Evolutionary conservation across 2,113 vertebrate genomes (phyloP).

Genomic region (Setophaga kirtlandii): DNA sequence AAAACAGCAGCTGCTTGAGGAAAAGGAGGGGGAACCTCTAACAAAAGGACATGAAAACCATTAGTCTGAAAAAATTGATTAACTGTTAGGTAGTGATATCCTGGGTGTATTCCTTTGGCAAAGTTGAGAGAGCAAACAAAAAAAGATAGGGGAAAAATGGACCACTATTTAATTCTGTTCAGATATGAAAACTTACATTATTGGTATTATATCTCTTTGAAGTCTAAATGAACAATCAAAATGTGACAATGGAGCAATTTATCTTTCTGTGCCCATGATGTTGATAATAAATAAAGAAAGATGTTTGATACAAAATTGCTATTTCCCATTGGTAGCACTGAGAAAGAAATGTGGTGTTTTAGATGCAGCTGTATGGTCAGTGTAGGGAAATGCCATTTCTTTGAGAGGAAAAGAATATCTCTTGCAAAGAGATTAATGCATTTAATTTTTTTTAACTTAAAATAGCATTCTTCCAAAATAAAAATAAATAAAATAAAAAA

Average conservation of each 20-base stretch:
- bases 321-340: background rate
- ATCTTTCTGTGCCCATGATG: background rate
- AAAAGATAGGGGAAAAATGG: background rate
- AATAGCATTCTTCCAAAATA: background rate
- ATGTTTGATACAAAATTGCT: background rate
- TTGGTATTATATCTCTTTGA: background rate
- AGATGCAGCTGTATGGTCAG: background rate
- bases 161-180: background rate
- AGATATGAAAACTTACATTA: background rate
- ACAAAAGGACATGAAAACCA: constrained; percentile 30
- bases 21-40: background rate
- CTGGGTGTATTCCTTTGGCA: background rate
- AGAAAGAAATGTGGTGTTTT: background rate
- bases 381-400: background rate
- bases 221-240: background rate
- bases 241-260: background rate
- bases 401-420: background rate
- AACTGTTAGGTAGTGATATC: constrained; percentile 9
- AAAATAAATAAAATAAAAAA: background rate
- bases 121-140: background rate
- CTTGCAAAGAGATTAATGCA: background rate
- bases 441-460: background rate
- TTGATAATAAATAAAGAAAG: background rate
- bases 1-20: constrained; percentile 34
- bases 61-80: constrained; percentile 43